Base-by-base conservation (phyloP, 2,113 vertebrate genomes). In the Nothocercus nigrocapillus region DNA sequence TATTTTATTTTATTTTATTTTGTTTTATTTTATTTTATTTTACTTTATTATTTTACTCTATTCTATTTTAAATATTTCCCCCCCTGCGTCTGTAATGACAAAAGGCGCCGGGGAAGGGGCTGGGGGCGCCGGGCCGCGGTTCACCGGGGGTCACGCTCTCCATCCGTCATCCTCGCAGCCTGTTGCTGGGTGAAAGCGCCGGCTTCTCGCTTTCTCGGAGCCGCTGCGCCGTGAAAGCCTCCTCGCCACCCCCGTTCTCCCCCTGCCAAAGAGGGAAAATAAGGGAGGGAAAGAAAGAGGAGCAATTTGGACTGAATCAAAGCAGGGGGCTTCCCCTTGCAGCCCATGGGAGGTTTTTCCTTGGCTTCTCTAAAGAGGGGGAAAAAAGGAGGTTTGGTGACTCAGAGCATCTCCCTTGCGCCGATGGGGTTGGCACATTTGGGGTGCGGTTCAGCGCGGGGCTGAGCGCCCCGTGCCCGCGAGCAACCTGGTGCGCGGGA, bases 181-280 rank as follows among this genome's bases (percentile, higher is more conserved):
- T 96, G 90, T 94, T 94, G 96, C 94, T 93, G 95, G 93, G 93
- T 88, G 95, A 94, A 96, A 96, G 85, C 93, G 61, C 15, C 3
- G 0, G 59, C 74, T 93, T 83, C 42, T 45, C 64, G 88, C 76
- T 93, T 91, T 75, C 58, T 78, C 93, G 18, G 86, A 91, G 84
- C 3, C 40, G 82, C 80, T 63, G 86, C 6, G 53, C 66, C 21
- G 91, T 84, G 84, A 89, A 94, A 92, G 86, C 86, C 78, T 92
- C 62, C 89, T 95, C 2, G 0, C 82, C 18, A 36, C n/a, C 59
- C 34, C 20, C 20, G 20, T 38, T 15, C 25, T 28, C 38, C 25
- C 40, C 64, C 24, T 15, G 2, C 30, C 21, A 5, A 21, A 18
- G 64, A 42, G 28, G 36, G 4, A 44, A 82, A 27, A 59, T 24